A percentile compares a stretch with the other conserved stretches of the same genome.
phyloP scores from a whole-genome alignment of 1,140 invertebrate species.

The Euura lappo region DNA sequence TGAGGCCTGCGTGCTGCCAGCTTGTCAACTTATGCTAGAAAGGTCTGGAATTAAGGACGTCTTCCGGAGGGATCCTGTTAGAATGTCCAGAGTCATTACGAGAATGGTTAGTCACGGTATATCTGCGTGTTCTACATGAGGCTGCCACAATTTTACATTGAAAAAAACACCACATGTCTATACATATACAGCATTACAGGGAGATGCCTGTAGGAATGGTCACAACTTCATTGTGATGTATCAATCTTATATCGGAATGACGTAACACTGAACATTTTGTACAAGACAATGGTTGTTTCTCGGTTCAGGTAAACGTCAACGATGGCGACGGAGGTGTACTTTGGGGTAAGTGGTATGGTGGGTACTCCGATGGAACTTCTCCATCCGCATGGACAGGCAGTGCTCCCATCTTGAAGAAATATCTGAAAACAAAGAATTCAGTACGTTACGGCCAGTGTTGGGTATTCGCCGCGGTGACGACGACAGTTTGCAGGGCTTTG shows the following conservation, averaged over 20 bases:
- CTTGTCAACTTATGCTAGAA: constrained; percentile 68
- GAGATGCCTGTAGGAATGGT: too few relatives aligned
- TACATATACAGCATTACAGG: too few relatives aligned
- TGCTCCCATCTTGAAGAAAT: constrained; percentile 68
- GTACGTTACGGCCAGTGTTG: constrained; percentile 81
- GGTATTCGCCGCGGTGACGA: constrained; percentile 78
- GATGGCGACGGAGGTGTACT: constrained; percentile 74
- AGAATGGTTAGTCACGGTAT: constrained; percentile 60
- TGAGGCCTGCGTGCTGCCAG: constrained; percentile 67
- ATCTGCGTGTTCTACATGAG: too few relatives aligned
- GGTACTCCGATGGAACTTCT: constrained; percentile 72
- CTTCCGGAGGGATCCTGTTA: constrained; percentile 69
- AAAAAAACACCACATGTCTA: too few relatives aligned
- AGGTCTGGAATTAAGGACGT: constrained; percentile 62
- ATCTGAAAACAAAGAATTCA: constrained; percentile 63
- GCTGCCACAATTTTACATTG: too few relatives aligned
- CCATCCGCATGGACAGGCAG: constrained; percentile 74
- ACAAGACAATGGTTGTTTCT: too few relatives aligned
- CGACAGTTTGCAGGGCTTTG: constrained; percentile 72
- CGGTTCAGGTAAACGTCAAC: constrained; percentile 68
- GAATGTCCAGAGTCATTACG: constrained; percentile 69
- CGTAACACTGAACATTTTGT: too few relatives aligned
- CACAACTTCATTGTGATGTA: too few relatives aligned
- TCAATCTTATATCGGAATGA: too few relatives aligned
- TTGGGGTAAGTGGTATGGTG: constrained; percentile 74